Percentiles rank a stretch among this genome's conserved stretches.
phyloP scores from a whole-genome alignment of 64 coral and sea anemone genomes.

The Dendronephthya gigantea region DNA sequence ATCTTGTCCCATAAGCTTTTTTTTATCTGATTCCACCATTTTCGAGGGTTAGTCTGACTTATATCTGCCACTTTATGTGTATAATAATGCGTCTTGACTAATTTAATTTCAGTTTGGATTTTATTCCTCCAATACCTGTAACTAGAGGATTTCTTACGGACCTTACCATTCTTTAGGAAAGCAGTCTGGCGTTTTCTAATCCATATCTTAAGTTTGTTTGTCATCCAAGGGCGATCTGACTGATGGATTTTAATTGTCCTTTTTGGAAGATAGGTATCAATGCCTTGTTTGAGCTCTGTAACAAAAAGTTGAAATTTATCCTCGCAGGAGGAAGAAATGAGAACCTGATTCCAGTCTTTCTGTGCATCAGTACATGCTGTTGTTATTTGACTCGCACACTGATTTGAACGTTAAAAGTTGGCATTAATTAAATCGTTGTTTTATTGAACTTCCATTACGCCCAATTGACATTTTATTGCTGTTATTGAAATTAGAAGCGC shows the following conservation, averaged over 20 bases:
- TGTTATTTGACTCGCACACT: too few species aligned
- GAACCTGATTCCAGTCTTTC: conserved; percentile 27
- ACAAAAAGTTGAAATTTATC: conserved; percentile 36
- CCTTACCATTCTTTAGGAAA: conserved; percentile 8
- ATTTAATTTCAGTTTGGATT: conserved; percentile 15
- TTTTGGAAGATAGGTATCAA: conserved; percentile 23
- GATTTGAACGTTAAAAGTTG: too few species aligned
- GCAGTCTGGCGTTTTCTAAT: conserved; percentile 32
- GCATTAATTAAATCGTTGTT: too few species aligned
- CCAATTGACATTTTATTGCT: too few species aligned
- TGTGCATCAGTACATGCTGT: too few species aligned
- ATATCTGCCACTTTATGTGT: neutral
- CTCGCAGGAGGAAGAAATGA: conserved; percentile 5
- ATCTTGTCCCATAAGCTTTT: neutral
- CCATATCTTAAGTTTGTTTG: conserved; percentile 26
- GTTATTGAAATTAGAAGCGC: too few species aligned
- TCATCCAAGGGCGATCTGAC: conserved; percentile 41
- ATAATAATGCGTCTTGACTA: conserved; percentile 18
- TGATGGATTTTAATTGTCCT: conserved; percentile 13
- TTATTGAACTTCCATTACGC: too few species aligned
- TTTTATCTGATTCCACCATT: conserved; percentile 21
- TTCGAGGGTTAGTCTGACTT: conserved; percentile 2
- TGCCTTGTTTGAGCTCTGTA: conserved; percentile 1
- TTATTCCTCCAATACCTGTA: conserved; percentile 33
- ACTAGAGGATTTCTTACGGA: neutral